A percentile compares a stretch with the other conserved stretches of the same genome.
phyloP scores from a whole-genome alignment of 1,140 invertebrate genomes.

The Lordiphosa stackelbergi region DNA sequence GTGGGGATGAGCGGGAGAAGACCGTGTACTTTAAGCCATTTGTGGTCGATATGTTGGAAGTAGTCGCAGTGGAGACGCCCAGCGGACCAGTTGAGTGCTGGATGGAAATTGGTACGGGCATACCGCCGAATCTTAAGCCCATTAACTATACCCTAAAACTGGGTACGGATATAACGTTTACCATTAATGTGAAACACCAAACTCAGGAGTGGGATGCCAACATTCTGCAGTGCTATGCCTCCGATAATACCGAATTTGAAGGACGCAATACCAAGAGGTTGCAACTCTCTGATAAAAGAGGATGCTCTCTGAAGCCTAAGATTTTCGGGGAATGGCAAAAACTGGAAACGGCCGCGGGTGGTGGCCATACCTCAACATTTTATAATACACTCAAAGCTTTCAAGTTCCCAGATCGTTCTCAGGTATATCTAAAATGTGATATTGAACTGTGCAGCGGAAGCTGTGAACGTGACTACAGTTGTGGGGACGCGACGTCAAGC shows the following conservation, averaged over 20 bases:
- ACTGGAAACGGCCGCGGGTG: conserved; percentile 79
- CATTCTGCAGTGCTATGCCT: conserved; percentile 86
- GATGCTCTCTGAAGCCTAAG: conserved; percentile 84
- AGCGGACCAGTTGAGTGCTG: conserved; percentile 83
- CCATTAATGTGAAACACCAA: conserved; percentile 84
- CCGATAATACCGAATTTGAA: conserved; percentile 82
- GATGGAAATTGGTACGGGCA: conserved; percentile 87
- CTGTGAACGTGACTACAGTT: conserved; percentile 58
- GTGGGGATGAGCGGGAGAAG: conserved; percentile 79
- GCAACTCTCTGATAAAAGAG: conserved; percentile 82
- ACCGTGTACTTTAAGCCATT: conserved; percentile 84
- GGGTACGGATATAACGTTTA: conserved; percentile 83
- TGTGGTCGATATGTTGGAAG: conserved; percentile 85
- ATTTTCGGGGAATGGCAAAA: conserved; percentile 83
- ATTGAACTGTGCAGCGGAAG: conserved; percentile 80
- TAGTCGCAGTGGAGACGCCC: conserved; percentile 82
- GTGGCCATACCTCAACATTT: conserved; percentile 80
- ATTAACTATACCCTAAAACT: conserved; percentile 80
- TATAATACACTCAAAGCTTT: conserved; percentile 85
- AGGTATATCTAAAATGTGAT: conserved; percentile 86
- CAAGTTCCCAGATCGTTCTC: conserved; percentile 84
- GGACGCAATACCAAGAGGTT: conserved; percentile 80
- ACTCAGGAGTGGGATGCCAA: conserved; percentile 82
- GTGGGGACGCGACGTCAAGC: conserved; percentile 30
- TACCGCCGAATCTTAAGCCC: conserved; percentile 81